Conservation (phyloP, 2,888 invertebrate species). For the Parnassius orleans region DNA sequence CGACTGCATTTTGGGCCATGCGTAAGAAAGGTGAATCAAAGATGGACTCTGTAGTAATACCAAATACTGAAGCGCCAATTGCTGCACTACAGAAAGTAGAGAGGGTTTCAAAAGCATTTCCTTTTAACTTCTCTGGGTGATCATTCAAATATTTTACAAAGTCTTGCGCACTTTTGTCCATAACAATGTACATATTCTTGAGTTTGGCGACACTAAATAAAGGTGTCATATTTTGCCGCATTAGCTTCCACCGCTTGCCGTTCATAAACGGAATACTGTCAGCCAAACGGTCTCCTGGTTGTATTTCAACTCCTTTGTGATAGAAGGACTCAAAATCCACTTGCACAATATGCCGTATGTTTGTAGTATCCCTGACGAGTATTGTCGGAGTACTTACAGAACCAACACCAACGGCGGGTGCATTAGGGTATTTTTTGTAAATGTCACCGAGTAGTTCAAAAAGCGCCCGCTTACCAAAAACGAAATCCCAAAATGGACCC, state of each 20-base stretch:
- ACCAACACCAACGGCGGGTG: constrained; percentile 50
- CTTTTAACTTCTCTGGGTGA: constrained; percentile 37
- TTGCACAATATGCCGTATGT: constrained; percentile 30
- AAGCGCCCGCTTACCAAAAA: background rate
- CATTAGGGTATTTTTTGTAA: constrained; percentile 46
- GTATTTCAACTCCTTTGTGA: constrained; percentile 33
- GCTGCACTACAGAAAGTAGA: constrained; percentile 37
- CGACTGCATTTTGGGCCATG: constrained; percentile 32
- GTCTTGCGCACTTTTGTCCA: constrained; percentile 42
- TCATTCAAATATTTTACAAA: constrained; percentile 38
- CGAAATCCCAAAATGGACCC: background rate
- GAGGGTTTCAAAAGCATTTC: constrained; percentile 28
- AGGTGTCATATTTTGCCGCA: constrained; percentile 46
- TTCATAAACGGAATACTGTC: constrained; percentile 38
- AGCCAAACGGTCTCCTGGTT: constrained; percentile 27
- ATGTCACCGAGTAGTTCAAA: background rate
- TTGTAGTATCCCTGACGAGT: constrained; percentile 36
- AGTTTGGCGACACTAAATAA: constrained; percentile 47
- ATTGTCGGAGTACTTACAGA: constrained; percentile 33
- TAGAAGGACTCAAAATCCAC: constrained; percentile 38
- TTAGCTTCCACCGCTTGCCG: constrained; percentile 41
- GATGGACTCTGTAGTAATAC: background rate
- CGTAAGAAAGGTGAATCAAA: constrained; percentile 41
- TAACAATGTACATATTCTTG: constrained; percentile 46
- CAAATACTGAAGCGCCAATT: constrained; percentile 45